Conservation (phyloP, 2,113 vertebrate genomes). For the Zosterops japonicus region DNA sequence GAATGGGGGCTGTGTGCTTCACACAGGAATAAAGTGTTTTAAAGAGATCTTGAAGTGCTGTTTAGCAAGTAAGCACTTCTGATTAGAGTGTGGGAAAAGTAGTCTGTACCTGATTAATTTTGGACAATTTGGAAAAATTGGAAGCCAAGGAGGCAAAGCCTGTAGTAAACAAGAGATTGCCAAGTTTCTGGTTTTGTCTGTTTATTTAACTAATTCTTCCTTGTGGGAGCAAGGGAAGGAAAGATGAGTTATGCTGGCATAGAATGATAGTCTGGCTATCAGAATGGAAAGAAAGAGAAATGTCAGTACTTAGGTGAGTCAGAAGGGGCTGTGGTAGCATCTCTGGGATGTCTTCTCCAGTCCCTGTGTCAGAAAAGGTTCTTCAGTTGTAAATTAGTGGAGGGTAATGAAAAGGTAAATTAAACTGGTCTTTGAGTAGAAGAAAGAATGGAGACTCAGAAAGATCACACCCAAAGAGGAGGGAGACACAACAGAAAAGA, state of each 20-base stretch:
- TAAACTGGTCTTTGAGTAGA: not conserved
- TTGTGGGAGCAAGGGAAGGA: not conserved
- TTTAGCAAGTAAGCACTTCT: not conserved
- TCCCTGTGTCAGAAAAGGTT: not conserved
- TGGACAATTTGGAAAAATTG: not conserved
- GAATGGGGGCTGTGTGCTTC: not conserved
- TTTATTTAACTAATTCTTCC: constrained; percentile 2
- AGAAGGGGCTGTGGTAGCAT: not conserved
- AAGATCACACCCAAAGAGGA: not conserved
- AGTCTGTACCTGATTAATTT: not conserved
- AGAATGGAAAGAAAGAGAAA: not conserved
- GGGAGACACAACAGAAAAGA: not conserved
- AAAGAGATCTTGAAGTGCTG: not conserved
- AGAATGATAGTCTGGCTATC: not conserved
- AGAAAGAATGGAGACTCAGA: not conserved
- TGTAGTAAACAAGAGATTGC: not conserved
- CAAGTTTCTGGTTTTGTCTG: not conserved
- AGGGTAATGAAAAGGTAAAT: not conserved
- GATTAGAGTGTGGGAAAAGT: not conserved
- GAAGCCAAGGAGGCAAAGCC: not conserved
- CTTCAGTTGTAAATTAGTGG: not conserved
- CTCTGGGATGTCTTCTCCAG: not conserved
- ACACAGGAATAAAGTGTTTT: not conserved
- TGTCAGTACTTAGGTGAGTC: not conserved
- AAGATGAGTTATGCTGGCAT: not conserved